Percentiles rank a stretch among this genome's conserved stretches.
These are phyloP conservation scores for Spodoptera exigua DNA, from an alignment of 2,888 invertebrate genomes.

Conservation along the genomic window DNA sequence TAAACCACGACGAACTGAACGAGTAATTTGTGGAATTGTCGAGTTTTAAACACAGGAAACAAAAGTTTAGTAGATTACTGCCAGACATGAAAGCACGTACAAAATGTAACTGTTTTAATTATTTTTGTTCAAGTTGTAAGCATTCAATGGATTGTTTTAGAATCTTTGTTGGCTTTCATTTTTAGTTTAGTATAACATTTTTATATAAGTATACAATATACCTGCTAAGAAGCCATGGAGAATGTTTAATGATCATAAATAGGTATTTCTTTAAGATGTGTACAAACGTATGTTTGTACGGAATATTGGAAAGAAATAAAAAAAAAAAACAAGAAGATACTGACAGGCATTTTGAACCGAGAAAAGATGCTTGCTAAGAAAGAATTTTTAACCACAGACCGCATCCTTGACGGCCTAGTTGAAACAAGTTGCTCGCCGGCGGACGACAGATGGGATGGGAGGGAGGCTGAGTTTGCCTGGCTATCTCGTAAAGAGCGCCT, in stretches of 20 bases:
- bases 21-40: constrained; percentile 63
- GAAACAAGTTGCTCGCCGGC: constrained; percentile 64
- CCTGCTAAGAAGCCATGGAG: too few relatives aligned
- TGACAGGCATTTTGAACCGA: constrained; percentile 39
- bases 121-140: constrained; percentile 10
- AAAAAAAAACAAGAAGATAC: constrained; percentile 16
- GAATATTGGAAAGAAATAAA: constrained; percentile 7
- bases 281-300: neutral
- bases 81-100: constrained; percentile 54
- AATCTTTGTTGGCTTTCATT: too few relatives aligned
- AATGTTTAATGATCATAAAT: too few relatives aligned
- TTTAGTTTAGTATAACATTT: neutral
- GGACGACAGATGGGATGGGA: constrained; percentile 53
- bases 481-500: constrained; percentile 51
- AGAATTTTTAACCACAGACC: constrained; percentile 64
- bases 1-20: constrained; percentile 60
- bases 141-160: neutral
- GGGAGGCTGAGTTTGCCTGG: constrained; percentile 36
- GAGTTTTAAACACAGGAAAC: constrained; percentile 66
- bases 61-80: constrained; percentile 49
- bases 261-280: too few relatives aligned
- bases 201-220: too few relatives aligned
- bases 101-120: constrained; percentile 12
- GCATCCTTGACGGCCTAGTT: constrained; percentile 63
- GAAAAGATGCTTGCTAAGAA: constrained; percentile 35